Conservation (phyloP, 2,888 invertebrate species). For the Agriopis leucophaearia region DNA sequence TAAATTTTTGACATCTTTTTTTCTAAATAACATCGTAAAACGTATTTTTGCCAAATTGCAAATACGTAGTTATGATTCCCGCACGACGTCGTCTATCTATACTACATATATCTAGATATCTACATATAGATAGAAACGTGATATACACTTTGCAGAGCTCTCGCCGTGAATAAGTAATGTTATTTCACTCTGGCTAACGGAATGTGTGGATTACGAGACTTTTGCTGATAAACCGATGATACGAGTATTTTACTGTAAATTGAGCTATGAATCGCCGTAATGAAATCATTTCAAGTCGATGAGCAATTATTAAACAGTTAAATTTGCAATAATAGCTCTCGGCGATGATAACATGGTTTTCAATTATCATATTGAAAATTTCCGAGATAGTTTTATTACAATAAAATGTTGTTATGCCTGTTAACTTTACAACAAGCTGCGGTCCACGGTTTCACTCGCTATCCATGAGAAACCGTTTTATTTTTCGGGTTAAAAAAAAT, state of each 20-base stretch:
- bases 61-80: neutral
- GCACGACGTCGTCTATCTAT: neutral
- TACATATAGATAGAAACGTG: conserved; percentile 4
- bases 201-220: conserved; percentile 37
- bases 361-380: neutral
- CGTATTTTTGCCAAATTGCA: neutral
- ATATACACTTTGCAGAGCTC: conserved; percentile 43
- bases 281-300: conserved; percentile 2
- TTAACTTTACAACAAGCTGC: too few relatives aligned
- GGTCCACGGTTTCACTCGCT: too few relatives aligned
- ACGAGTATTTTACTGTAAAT: conserved; percentile 26
- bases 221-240: conserved; percentile 18
- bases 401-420: too few relatives aligned
- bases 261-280: conserved; percentile 6
- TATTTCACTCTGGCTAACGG: conserved; percentile 47
- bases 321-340: neutral
- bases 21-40: too few relatives aligned
- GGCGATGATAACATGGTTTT: neutral
- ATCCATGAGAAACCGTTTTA: too few relatives aligned
- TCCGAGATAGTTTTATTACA: neutral
- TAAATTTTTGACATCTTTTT: too few relatives aligned
- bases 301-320: conserved; percentile 1
- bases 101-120: neutral
- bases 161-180: conserved; percentile 57
- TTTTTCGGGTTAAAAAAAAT: too few relatives aligned